These are phyloP conservation scores for Campodea augens DNA, from an alignment of 1,140 invertebrate species.

Conservation along the genomic window DNA sequence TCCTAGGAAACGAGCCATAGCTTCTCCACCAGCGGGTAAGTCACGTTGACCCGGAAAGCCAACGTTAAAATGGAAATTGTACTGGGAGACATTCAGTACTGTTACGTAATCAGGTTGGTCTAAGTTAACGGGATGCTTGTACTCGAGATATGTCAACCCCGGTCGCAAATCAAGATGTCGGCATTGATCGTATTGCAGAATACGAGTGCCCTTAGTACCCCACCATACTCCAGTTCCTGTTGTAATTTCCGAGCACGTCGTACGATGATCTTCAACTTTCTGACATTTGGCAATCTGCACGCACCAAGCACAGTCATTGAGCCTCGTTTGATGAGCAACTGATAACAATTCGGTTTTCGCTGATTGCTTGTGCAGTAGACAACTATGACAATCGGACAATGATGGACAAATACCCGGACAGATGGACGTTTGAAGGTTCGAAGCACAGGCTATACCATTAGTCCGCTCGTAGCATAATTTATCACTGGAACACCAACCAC, in stretches of 20 bases:
- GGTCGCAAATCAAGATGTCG: conserved; percentile 57
- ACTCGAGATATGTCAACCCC: conserved; percentile 72
- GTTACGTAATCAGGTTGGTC: conserved; percentile 62
- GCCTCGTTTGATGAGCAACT: conserved; percentile 46
- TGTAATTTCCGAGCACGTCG: conserved; percentile 58
- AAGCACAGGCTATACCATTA: conserved; percentile 62
- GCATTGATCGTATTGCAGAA: conserved; percentile 48
- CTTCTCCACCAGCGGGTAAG: conserved; percentile 42
- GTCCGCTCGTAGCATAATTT: conserved; percentile 64
- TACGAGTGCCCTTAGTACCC: conserved; percentile 62
- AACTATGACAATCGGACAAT: conserved; percentile 70
- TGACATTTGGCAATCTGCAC: conserved; percentile 81
- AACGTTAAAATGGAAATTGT: conserved; percentile 45
- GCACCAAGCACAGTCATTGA: conserved; percentile 75
- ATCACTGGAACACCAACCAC: conserved; percentile 77
- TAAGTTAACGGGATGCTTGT: conserved; percentile 63
- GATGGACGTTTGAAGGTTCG: conserved; percentile 63
- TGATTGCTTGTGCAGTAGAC: conserved; percentile 47
- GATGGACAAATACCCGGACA: conserved; percentile 77
- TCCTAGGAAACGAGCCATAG: conserved; percentile 52
- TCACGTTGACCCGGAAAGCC: conserved; percentile 37
- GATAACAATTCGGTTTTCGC: conserved; percentile 25
- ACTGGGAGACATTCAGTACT: conserved; percentile 47
- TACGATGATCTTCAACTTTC: conserved; percentile 63
- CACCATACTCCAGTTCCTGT: conserved; percentile 70